Evolutionary conservation across 2,888 invertebrate species (phyloP), one percentile per base, ranked within the genome.

Genomic region (Oxycera nigricornis): DNA sequence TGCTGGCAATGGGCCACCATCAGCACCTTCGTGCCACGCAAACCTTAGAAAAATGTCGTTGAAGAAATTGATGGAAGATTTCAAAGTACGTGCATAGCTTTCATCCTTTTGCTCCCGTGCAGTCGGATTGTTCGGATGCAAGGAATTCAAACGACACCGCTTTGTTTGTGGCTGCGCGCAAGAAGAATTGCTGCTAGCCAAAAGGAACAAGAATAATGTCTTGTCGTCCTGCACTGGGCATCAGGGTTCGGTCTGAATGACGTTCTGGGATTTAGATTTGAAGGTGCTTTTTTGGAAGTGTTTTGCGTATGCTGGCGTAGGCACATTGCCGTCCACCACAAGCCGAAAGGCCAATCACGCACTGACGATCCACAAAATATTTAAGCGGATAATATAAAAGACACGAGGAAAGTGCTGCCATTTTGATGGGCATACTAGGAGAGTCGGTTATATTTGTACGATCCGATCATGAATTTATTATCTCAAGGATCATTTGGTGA

Each of bases 171-270:
- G 52, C n/a, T 9, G 50, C 9, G 22, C 24, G 39, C 22, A 14
- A 11, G 22, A 39, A 30, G 39, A 22, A 20, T 35, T 65, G 39
- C 17, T 9, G 2, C 30, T n/a, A 22, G 22, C 7, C 11, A 35
- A n/a, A 65, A n/a, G 24, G 20, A 22, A 68, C 20, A 46, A 70
- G 68, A 52, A 70, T 35, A 70, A 70, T 70, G 70, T 50, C 26
- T 68, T 68, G 70, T 70, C 52, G 52, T 55, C 70, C 17, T 20
- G 68, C 50, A 68, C 6, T 41, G 20, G 22, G 6, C 55, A 4
- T 1, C 11, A 11, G 67, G 14, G 46, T 41, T 61, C 26, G 46
- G 28, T 35, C 31, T 31, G 55, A 70, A 26, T 22, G 31, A 70
- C 52, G 31, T 67, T 41, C 26, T 41, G 6, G 46, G 26, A 46